These are phyloP conservation scores for Diphyllodes magnificus DNA, from an alignment of 2,113 vertebrate species.

Conservation along the genomic window DNA sequence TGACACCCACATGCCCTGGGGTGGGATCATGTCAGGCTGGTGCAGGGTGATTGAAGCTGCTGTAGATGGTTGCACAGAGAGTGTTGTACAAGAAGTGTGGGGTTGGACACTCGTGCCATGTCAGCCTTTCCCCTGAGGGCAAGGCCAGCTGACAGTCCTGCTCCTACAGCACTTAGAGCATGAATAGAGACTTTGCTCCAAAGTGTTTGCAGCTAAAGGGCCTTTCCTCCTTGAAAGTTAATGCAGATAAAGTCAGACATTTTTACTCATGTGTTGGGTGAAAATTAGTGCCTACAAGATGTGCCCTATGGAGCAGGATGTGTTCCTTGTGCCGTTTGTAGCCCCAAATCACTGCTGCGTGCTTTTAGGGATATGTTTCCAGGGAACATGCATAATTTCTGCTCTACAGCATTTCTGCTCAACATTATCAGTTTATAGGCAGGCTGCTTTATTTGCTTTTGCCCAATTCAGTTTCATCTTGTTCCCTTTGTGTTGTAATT, in stretches of 20 bases:
- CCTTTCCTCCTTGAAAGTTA: not conserved
- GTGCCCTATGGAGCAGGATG: not conserved
- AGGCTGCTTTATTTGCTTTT: constrained; percentile 32
- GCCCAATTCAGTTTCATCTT: not conserved
- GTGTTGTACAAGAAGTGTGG: not conserved
- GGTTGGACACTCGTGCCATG: not conserved
- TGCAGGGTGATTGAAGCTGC: not conserved
- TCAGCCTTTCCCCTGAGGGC: rapidly evolving
- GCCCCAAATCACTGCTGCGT: not conserved
- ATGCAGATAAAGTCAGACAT: not conserved
- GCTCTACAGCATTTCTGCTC: not conserved
- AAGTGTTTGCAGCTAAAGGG: not conserved
- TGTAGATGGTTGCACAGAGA: not conserved
- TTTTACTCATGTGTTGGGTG: not conserved
- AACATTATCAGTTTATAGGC: not conserved
- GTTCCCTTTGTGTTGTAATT: constrained; percentile 17
- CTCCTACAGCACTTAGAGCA: not conserved
- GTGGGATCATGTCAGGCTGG: not conserved
- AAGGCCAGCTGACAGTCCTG: rapidly evolving
- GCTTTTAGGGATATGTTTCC: not conserved
- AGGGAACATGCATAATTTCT: not conserved
- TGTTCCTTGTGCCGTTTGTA: not conserved
- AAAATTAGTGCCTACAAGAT: not conserved
- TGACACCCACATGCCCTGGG: too few species aligned
- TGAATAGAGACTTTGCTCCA: not conserved